Base-by-base conservation (phyloP, 2,888 invertebrate genomes). In the Callinectes sapidus region DNA sequence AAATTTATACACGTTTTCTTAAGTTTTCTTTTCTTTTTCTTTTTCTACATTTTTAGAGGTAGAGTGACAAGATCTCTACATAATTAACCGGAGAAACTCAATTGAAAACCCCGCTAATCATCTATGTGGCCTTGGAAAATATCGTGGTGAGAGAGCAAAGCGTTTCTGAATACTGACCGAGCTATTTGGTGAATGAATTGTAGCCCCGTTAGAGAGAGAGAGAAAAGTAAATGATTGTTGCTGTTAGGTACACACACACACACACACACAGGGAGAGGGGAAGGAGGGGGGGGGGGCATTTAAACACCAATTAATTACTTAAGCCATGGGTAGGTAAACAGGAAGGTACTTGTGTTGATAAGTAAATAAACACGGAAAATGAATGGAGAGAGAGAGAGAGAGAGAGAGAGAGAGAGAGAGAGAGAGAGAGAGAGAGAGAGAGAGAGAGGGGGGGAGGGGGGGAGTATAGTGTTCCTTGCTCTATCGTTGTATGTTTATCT, bases 351-450 rank as follows among this genome's bases (percentile, higher is more conserved):
- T 48, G 48, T 48, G 48, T 16, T 18, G 61, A 61, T 61, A 61
- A 23, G 18, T 61, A 10, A 61, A 61, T 61, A 61, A 61, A 61
- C 61, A 61, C 48, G 48, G 10, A 48, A 48, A 48, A 48, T 48
- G 48, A 48, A 71, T 71, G 28, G 3, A 81, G 28, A n/a, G 28
- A 81, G 28, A 14, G 28, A 35, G 14, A 81, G n/a, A 48, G 42
- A 87, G 42, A 87, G 39, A 23, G 39, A 42, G 39, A 42, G 39
- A 86, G 23, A 86, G 39, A 86, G 35, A 32, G 42, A 39, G 54
- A 66, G 35, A 35, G 71, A 89, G 66, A 61, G 35, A 42, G 61
- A 81, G 90, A 81, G 81, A 48, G 77, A 48, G 90, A 81, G 54
- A 54, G 85, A 85, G 90, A 54, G 54, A 61, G 61, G 61, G 71